A percentile compares a stretch with the other conserved stretches of the same genome.
These are phyloP conservation scores for Lepidurus apus DNA, from an alignment of 1,140 invertebrate genomes.

Conservation along the genomic window DNA sequence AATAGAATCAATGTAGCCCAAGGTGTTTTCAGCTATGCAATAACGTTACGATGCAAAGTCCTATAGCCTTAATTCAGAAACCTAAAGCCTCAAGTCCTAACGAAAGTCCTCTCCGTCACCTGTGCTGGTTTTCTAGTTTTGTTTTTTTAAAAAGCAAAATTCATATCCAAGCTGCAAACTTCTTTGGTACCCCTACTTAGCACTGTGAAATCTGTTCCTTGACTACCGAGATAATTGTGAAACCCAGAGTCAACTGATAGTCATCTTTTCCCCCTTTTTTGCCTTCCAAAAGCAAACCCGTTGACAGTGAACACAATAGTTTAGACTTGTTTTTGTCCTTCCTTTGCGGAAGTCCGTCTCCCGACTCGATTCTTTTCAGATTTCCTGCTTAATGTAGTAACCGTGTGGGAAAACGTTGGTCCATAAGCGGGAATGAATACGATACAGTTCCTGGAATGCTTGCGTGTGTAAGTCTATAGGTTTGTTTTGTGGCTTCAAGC, in stretches of 20 bases:
- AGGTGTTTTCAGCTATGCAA: not conserved
- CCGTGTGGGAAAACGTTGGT: not conserved
- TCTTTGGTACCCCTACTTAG: not conserved
- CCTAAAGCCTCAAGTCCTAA: not conserved
- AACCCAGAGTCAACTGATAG: not conserved
- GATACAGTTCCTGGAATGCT: not conserved
- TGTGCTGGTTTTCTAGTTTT: no score
- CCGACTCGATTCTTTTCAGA: not conserved
- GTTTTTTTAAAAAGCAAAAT: no score
- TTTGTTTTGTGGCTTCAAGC: not conserved
- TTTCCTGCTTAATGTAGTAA: conserved; percentile 4
- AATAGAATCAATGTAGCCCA: not conserved
- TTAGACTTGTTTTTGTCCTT: conserved; percentile 1
- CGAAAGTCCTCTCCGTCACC: not conserved
- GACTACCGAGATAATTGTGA: not conserved
- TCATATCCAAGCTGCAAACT: not conserved
- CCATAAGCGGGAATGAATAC: not conserved
- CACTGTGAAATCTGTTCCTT: not conserved
- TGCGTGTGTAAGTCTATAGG: not conserved
- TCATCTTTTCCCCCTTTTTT: not conserved
- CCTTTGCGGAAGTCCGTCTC: not conserved
- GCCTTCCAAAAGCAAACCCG: not conserved
- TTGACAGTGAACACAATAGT: conserved; percentile 4
- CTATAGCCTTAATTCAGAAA: not conserved
- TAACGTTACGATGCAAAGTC: not conserved